Percentiles rank a stretch among this genome's conserved stretches.
These are phyloP conservation scores for Butorides virescens DNA, from an alignment of 2,113 vertebrate genomes.

Conservation along the genomic window DNA sequence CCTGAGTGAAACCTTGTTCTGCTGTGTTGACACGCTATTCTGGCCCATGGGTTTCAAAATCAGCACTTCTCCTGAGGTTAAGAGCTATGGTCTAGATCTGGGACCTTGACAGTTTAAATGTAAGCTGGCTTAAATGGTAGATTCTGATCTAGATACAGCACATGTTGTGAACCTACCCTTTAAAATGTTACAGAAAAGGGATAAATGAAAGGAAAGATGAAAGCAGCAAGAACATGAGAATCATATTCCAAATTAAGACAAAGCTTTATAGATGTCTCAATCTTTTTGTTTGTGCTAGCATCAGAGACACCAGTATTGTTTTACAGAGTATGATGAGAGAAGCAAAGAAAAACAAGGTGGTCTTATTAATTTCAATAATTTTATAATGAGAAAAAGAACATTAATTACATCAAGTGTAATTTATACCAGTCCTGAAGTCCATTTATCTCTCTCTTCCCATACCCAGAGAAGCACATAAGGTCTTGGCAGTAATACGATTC, in stretches of 20 bases:
- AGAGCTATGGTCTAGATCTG: not conserved
- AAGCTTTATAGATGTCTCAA: not conserved
- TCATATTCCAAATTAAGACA: not conserved
- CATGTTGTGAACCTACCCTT: not conserved
- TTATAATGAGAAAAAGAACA: not conserved
- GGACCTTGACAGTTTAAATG: not conserved
- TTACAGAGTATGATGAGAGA: not conserved
- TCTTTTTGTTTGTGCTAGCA: not conserved
- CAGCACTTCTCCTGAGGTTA: not conserved
- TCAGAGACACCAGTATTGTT: not conserved
- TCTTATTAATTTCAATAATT: not conserved
- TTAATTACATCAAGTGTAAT: not conserved
- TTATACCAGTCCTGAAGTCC: not conserved
- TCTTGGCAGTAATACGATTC: not conserved
- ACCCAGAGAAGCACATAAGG: not conserved
- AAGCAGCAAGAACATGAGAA: not conserved
- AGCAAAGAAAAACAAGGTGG: not conserved
- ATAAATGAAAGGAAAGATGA: not conserved
- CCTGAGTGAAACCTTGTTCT: not conserved
- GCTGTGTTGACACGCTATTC: not conserved
- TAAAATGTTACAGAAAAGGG: not conserved
- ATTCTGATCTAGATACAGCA: not conserved
- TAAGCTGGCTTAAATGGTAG: not conserved
- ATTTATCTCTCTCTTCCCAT: not conserved
- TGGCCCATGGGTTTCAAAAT: not conserved